Evolutionary conservation across 2,113 vertebrate species (phyloP).

Genomic region (Pristiophorus japonicus): DNA sequence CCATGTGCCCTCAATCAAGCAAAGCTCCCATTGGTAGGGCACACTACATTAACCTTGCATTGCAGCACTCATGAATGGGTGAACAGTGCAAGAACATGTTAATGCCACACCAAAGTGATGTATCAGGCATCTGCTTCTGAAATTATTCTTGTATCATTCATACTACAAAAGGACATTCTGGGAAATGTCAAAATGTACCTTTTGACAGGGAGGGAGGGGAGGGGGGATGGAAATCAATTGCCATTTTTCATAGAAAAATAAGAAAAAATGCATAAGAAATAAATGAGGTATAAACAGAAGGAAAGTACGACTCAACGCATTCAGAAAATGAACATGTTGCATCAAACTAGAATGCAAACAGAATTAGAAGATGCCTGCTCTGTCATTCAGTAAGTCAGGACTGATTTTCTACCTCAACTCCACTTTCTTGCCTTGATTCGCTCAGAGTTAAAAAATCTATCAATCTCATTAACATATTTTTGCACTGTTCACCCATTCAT

Average conservation of each 20-base stretch:
- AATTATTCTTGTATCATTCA: not conserved
- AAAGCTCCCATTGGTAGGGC: not conserved
- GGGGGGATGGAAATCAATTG: not conserved
- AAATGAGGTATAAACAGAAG: not conserved
- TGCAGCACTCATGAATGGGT: not conserved
- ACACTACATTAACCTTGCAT: not conserved
- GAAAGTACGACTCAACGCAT: not conserved
- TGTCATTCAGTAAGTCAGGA: no score
- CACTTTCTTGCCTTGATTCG: no score
- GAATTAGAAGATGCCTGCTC: not conserved
- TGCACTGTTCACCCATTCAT: not conserved
- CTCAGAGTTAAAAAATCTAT: no score
- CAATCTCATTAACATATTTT: not conserved
- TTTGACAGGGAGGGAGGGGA: not conserved
- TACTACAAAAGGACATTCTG: not conserved
- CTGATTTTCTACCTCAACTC: no score
- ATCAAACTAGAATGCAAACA: not conserved
- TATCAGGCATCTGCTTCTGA: not conserved
- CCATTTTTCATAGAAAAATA: not conserved
- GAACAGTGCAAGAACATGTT: not conserved
- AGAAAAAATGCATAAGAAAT: not conserved
- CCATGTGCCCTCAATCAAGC: not conserved
- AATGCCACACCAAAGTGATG: not conserved
- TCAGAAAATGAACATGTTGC: not conserved
- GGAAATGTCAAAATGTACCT: not conserved